Evolutionary conservation across 2,797 vertebrate genomes (phyloP).

Genomic region (Myripristis murdjan): DNA sequence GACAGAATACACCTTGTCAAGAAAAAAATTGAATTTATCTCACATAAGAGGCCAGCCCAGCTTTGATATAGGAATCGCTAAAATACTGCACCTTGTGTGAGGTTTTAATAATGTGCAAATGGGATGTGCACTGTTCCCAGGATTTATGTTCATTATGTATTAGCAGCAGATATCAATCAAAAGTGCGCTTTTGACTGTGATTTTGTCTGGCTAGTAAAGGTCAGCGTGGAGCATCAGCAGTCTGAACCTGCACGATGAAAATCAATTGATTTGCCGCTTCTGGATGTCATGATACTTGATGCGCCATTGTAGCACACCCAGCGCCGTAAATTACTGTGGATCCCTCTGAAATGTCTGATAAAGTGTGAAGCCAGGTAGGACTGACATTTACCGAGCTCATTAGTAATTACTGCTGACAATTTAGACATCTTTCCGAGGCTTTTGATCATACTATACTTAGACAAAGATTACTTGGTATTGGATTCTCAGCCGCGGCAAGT

Average conservation of each 20-base stretch:
- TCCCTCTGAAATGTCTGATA: conserved; percentile 3
- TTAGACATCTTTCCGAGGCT: conserved; percentile 56
- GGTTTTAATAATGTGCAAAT: too few relatives aligned
- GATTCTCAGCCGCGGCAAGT: conserved; percentile 7
- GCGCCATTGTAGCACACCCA: not conserved
- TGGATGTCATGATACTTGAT: not conserved
- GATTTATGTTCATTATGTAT: too few relatives aligned
- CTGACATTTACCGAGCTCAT: conserved; percentile 41
- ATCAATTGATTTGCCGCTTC: too few relatives aligned
- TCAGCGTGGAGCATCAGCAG: too few relatives aligned
- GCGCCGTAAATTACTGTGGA: not conserved
- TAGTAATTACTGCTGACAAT: conserved; percentile 56
- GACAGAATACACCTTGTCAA: too few relatives aligned
- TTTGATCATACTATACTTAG: conserved; percentile 53
- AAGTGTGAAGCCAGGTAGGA: conserved; percentile 26
- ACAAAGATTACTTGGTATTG: conserved; percentile 53
- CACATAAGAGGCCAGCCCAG: not conserved
- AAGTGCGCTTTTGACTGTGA: too few relatives aligned
- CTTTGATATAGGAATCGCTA: not conserved
- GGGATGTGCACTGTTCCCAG: not conserved
- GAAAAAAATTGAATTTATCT: not conserved
- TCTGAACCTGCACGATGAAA: too few relatives aligned
- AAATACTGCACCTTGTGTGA: not conserved
- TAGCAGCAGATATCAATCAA: too few relatives aligned
- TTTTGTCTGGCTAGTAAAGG: too few relatives aligned